phyloP scores from a whole-genome alignment of 1,140 invertebrate species.

The Centruroides sculpturatus region DNA sequence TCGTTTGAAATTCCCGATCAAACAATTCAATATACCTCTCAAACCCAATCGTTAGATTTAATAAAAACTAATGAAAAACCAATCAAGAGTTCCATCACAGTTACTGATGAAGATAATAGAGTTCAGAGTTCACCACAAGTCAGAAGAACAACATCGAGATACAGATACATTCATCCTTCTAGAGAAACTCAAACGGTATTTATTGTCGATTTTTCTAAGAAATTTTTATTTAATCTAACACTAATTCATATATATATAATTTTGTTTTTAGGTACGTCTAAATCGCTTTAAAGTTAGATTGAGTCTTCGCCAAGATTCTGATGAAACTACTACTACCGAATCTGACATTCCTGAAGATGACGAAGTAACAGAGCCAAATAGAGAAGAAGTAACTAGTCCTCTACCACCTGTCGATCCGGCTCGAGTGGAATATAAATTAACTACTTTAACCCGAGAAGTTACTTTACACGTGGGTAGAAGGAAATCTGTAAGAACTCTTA shows the following conservation, averaged over 20 bases:
- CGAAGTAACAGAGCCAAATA: conserved; percentile 7
- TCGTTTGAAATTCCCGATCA: background rate
- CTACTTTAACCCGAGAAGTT: conserved; percentile 19
- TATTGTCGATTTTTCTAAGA: no score
- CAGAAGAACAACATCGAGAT: background rate
- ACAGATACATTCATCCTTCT: background rate
- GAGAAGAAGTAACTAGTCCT: conserved; percentile 2
- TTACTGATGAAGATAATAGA: background rate
- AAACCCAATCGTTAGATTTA: background rate
- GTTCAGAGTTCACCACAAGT: background rate
- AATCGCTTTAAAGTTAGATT: conserved; percentile 22
- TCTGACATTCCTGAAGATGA: conserved; percentile 3
- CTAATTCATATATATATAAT: no score
- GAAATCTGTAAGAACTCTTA: conserved; percentile 19
- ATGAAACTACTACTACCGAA: background rate
- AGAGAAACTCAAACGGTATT: background rate
- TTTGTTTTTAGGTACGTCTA: conserved; percentile 14
- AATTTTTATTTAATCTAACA: no score
- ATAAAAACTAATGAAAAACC: no score
- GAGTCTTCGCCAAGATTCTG: conserved; percentile 6
- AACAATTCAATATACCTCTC: background rate
- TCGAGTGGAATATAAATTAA: conserved; percentile 17
- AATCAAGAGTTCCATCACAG: no score
- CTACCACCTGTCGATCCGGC: conserved; percentile 15
- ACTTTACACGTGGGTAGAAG: conserved; percentile 18